Conservation (phyloP, 2,113 vertebrate species). For the Alethe diademata region DNA sequence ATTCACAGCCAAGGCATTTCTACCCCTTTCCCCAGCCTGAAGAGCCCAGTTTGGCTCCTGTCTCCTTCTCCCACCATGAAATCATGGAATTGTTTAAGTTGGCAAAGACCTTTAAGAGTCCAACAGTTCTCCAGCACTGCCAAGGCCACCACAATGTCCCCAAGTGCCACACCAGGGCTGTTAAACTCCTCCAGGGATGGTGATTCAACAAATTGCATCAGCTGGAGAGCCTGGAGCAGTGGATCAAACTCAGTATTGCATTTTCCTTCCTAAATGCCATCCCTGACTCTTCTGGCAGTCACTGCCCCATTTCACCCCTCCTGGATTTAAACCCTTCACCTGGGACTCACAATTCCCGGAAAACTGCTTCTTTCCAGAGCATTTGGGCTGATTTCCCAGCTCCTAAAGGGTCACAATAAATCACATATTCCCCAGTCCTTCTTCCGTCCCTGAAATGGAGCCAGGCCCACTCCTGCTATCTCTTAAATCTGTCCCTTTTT, state of each 20-base stretch:
- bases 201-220: neutral
- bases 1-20: neutral
- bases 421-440: neutral
- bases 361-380: neutral
- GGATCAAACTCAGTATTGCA: fast-evolving
- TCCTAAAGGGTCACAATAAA: neutral
- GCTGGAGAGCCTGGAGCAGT: neutral
- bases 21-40: neutral
- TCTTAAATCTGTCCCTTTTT: neutral
- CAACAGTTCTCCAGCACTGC: neutral
- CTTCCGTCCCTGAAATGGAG: neutral
- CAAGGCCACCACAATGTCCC: neutral
- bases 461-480: neutral
- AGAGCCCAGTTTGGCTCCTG: neutral
- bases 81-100: neutral
- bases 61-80: neutral
- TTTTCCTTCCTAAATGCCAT: neutral
- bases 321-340: neutral
- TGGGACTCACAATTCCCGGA: neutral
- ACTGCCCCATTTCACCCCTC: neutral
- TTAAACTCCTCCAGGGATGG: neutral
- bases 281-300: neutral
- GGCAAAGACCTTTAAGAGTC: neutral
- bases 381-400: neutral
- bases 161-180: neutral